Evolutionary conservation across 2,888 invertebrate species (phyloP).

Genomic region (Hyppa rectilinea): DNA sequence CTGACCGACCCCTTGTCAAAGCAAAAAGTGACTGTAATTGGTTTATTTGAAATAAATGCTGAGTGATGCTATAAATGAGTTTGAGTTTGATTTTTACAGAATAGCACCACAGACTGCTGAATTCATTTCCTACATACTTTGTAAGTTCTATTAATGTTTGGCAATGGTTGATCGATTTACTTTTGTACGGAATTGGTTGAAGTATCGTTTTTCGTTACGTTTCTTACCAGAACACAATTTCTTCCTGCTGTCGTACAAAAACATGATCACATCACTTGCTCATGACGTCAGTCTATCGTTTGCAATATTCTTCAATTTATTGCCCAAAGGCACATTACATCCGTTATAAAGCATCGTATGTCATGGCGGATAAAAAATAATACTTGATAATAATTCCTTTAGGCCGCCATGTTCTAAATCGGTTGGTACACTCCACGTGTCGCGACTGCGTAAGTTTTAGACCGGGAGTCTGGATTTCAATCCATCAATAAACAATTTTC

Average conservation of each 20-base stretch:
- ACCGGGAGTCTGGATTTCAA: constrained; percentile 57
- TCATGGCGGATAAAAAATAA: constrained; percentile 80
- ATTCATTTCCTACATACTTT: not conserved
- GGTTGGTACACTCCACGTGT: constrained; percentile 76
- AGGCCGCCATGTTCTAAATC: constrained; percentile 74
- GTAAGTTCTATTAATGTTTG: too few species aligned
- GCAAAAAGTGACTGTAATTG: too few species aligned
- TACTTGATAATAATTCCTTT: constrained; percentile 80
- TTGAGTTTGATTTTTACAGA: too few species aligned
- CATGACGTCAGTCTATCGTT: constrained; percentile 6
- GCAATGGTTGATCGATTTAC: not conserved
- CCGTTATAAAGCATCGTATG: constrained; percentile 67
- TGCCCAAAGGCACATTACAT: constrained; percentile 12
- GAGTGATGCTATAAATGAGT: too few species aligned
- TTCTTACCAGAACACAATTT: not conserved
- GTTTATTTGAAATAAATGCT: too few species aligned
- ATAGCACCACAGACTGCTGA: too few species aligned
- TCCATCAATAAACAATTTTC: not conserved
- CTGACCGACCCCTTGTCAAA: too few species aligned
- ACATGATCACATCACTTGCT: constrained; percentile 3
- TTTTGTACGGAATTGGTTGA: not conserved
- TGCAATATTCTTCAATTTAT: constrained; percentile 33
- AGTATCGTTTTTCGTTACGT: not conserved
- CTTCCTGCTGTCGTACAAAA: not conserved
- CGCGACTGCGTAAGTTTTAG: constrained; percentile 76